Percentiles rank a stretch among this genome's conserved stretches.
These are phyloP conservation scores for Pempheris klunzingeri DNA, from an alignment of 2,797 vertebrate genomes.

Conservation along the genomic window DNA sequence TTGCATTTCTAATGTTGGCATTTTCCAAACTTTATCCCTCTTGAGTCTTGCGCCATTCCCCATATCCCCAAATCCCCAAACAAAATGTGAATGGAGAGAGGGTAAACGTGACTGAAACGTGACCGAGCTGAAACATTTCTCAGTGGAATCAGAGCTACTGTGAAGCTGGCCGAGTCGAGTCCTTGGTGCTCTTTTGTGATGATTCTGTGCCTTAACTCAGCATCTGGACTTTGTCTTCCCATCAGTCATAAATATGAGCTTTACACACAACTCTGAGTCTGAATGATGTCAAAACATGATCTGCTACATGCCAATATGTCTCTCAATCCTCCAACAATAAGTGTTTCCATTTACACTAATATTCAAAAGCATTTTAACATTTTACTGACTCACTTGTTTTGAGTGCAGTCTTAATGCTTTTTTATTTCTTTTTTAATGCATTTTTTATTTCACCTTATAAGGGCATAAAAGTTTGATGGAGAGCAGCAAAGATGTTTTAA, in stretches of 20 bases:
- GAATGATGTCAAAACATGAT: not conserved
- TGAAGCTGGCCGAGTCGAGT: not conserved
- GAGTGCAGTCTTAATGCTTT: not conserved
- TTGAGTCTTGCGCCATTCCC: constrained; percentile 51
- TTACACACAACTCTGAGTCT: not conserved
- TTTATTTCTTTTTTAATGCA: not conserved
- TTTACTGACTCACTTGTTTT: not conserved
- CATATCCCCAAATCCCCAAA: constrained; percentile 46
- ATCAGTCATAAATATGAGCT: constrained; percentile 10
- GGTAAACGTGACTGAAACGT: constrained; percentile 26
- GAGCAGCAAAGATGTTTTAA: constrained; percentile 11
- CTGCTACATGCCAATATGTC: not conserved
- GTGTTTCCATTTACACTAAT: not conserved
- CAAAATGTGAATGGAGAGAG: constrained; percentile 49
- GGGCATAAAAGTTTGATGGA: not conserved
- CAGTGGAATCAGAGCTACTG: not conserved
- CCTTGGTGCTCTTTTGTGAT: not conserved
- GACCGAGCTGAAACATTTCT: constrained; percentile 21
- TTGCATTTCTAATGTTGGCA: constrained; percentile 82
- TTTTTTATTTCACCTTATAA: not conserved
- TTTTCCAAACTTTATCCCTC: constrained; percentile 72
- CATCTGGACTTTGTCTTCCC: constrained; percentile 12
- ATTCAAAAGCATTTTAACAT: not conserved
- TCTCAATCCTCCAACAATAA: not conserved
- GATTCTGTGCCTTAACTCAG: constrained; percentile 14